These are phyloP conservation scores for Ondatra zibethicus DNA, from an alignment of 2,113 vertebrate genomes.

Conservation along the genomic window DNA sequence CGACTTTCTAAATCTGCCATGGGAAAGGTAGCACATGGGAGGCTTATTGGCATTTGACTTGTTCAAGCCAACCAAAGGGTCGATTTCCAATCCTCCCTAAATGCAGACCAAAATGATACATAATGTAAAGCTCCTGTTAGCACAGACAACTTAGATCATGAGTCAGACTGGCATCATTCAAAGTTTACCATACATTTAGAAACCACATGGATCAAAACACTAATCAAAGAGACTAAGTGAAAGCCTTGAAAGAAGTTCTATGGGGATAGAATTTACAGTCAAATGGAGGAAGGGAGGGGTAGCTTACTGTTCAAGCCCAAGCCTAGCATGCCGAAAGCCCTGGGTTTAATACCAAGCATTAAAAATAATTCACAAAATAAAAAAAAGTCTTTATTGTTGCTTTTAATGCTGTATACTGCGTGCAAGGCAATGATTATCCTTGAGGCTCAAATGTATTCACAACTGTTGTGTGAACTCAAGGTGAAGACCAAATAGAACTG, in stretches of 20 bases:
- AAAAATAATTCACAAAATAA: neutral
- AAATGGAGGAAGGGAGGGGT: neutral
- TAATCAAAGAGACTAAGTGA: neutral
- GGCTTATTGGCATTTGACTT: neutral
- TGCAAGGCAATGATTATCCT: neutral
- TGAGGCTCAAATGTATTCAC: neutral
- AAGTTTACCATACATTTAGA: constrained; percentile 1
- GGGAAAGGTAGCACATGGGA: neutral
- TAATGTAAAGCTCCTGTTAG: neutral
- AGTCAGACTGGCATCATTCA: neutral
- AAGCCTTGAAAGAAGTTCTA: neutral
- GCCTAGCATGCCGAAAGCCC: neutral
- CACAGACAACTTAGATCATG: neutral
- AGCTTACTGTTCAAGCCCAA: neutral
- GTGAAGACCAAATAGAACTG: neutral
- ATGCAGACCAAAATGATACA: constrained; percentile 26
- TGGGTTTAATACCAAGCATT: neutral
- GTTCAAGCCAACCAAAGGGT: neutral
- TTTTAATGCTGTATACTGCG: neutral
- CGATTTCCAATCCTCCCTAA: neutral
- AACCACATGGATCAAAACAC: neutral
- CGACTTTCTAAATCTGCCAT: constrained; percentile 2
- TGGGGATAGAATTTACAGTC: neutral
- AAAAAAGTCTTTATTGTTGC: neutral
- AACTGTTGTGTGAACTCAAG: neutral